A percentile compares a stretch with the other conserved stretches of the same genome.
These are phyloP conservation scores for Parauchenoglanis ngamensis DNA, from an alignment of 2,797 vertebrate genomes.

Conservation along the genomic window DNA sequence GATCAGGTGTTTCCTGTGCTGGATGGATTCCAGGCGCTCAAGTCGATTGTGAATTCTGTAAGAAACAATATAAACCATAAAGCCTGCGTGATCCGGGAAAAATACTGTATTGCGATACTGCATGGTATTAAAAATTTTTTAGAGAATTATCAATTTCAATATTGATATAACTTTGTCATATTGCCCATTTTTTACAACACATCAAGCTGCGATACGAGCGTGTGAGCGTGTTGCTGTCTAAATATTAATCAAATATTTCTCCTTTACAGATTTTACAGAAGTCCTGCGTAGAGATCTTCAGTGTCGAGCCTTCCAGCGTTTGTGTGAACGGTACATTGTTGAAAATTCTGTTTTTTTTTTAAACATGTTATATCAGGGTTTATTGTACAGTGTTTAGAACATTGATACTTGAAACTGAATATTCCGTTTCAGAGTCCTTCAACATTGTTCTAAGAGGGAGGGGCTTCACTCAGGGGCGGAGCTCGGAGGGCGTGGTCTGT, in stretches of 20 bases:
- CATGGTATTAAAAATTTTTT: not conserved
- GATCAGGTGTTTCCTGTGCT: constrained; percentile 94
- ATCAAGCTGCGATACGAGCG: not conserved
- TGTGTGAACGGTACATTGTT: constrained; percentile 87
- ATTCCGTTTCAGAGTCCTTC: constrained; percentile 82
- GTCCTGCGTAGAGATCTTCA: constrained; percentile 85
- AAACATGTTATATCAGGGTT: no score
- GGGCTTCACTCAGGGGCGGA: constrained; percentile 81
- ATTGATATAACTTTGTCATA: not conserved
- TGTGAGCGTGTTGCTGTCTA: not conserved
- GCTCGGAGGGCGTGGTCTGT: constrained; percentile 74
- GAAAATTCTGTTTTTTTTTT: not conserved
- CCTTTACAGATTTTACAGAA: constrained; percentile 82
- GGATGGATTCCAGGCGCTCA: constrained; percentile 94
- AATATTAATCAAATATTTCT: not conserved
- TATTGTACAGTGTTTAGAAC: no score
- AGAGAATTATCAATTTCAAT: no score
- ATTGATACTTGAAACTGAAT: not conserved
- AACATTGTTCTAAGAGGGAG: constrained; percentile 85
- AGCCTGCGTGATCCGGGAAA: not conserved
- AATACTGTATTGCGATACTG: not conserved
- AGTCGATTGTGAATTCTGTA: constrained; percentile 90
- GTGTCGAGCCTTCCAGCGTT: constrained; percentile 85
- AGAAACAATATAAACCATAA: constrained; percentile 64
- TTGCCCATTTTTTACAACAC: not conserved